Evolutionary conservation across 2,888 invertebrate genomes (phyloP), one percentile per base, ranked within the genome.

Genomic region (Caenorhabditis sinica): DNA sequence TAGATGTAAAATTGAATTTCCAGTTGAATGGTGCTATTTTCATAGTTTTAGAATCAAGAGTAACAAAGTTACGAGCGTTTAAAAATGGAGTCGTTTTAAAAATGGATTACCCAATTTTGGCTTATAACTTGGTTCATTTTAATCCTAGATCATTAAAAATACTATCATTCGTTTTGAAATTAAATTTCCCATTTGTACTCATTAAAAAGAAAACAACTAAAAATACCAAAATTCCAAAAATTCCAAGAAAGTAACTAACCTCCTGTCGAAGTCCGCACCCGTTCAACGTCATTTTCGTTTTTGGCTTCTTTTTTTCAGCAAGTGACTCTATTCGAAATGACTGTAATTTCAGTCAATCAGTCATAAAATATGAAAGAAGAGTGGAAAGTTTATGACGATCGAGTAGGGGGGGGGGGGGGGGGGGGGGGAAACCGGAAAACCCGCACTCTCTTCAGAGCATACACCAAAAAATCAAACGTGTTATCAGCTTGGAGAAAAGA

Each of bases 241-340:
- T 45, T 43, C 1, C 53, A 17, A 11, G 56, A 40, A 45, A 60
- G 13, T 45, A 43, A 56, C 68, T 20, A 25, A 82, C 82, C 76
- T 82, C 71, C 23, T 76, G 75, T 23, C 82, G 51, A 43, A 82
- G 36, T 58, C 82, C 82, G 60, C 82, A 82, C 56, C 82, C 82
- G 45, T 75, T 76, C 23, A 66, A 25, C 49, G 72, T 65, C 63
- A 65, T 72, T 63, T 43, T 69, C 6, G 3, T 45, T 6, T 1
- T n/a, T n/a, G n/a, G n/a, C n/a, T n/a, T n/a, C n/a, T n/a, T n/a
- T 53, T 36, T 65, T 20, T 56, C 23, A 17, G 17, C 8, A 28
- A 61, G 40, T 53, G 30, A 63, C 49, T 28, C 30, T 30, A 43
- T 56, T 66, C 23, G 28, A 56, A 74, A 51, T 36, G 61, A 51